Base-by-base conservation (phyloP, 2,797 vertebrate species). In the Melanogrammus aeglefinus region DNA sequence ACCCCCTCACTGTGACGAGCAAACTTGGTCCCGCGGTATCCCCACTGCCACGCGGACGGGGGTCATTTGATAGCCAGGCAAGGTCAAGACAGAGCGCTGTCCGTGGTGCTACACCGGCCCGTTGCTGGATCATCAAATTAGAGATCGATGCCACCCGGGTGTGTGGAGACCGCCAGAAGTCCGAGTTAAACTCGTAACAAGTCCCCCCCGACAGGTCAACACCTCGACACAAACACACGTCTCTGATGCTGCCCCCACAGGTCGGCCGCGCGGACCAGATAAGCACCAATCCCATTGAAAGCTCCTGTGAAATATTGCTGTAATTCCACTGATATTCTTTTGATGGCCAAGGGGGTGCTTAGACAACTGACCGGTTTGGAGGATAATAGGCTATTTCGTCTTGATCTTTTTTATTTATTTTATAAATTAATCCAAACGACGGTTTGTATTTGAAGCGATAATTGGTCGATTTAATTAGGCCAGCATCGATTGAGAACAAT, bases 61-160 rank as follows among this genome's bases (percentile, higher is more conserved):
- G 90, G 90, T 92, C 93, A 93, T 92, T 91, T 91, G 91, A 93
- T 93, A 91, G 90, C 89, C 82, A 91, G 91, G 87, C 88, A 90
- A 91, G 93, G 93, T 92, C 91, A 94, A 89, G 88, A 88, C 84
- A 81, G 89, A 90, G 93, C 92, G 96, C 97, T 98, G 97, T 98
- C 97, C 97, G 95, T 97, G 96, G 97, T 98, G 93, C 97, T 97
- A 91, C 87, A 88, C 86, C 81, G 80, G 81, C 88, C 88, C 83
- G 80, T 9, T 90, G 93, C 38, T 89, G 93, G 91, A 91, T 93
- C 93, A 92, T 93, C 93, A 94, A 91, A 94, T 94, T 93, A 95
- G 92, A 95, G 92, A 94, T 94, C 91, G 92, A 94, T 94, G 91
- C 91, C 92, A 94, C 92, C 89, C 89, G 88, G 88, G 91, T 88